Base-by-base conservation (phyloP, 2,113 vertebrate species). In the Alethe diademata region DNA sequence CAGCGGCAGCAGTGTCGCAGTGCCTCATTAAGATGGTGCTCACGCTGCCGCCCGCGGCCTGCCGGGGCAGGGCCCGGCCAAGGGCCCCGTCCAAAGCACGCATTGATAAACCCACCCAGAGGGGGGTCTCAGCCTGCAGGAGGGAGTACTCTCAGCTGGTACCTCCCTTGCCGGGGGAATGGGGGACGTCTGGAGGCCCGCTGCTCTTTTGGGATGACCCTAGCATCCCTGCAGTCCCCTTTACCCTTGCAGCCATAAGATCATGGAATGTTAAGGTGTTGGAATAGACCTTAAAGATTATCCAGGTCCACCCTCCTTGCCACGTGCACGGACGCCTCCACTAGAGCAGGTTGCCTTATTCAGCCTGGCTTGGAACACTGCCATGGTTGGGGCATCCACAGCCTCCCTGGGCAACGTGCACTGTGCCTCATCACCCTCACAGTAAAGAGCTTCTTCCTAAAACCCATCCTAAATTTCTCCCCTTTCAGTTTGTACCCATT, bases 11-110 rank as follows among this genome's bases (percentile, higher is more conserved):
- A 1, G 31, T 88, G 88, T 88, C 48, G 70, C 82, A 83, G 79
- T 88, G 87, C 61, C 92, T 95, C 66, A 56, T 90, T 89, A 36
- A 69, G n/a, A 94, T 93, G 95, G 76, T 62, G 91, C 40, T 86
- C 93, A 75, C 35, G n/a, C 88, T 26, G 79, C 28, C 3, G 66
- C 17, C 35, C 1, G 10, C 14, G 71, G 71, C 51, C 73, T 35
- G 62, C 12, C 3, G 64, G 73, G 62, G 7, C 28, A 35, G 61
- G 9, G 5, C 33, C 26, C 8, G 29, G 64, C 40, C 17, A 2
- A 35, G 7, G 9, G 42, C 35, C 22, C 26, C 38, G 2, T 12
- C 12, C 43, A 5, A 8, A n/a, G 61, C 65, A 33, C 2, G 9
- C 22, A 22, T 14, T 73, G 33, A 28, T 51, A 8, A 87, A 54